These are phyloP conservation scores for Rhamphomyia laevipes DNA, from an alignment of 2,888 invertebrate species.

Conservation along the genomic window DNA sequence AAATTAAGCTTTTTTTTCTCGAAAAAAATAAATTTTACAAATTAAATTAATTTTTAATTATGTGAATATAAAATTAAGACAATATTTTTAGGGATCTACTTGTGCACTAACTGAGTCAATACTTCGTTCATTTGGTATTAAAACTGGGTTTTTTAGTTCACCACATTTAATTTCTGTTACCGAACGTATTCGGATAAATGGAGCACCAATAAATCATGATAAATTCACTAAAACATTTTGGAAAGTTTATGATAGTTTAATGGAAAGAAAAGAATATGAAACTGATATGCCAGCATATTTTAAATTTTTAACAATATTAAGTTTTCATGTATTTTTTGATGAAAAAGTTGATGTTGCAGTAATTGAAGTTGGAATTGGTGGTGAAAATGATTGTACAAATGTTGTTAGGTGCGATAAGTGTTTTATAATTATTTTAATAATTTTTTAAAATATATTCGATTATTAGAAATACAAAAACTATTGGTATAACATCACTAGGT, in stretches of 20 bases:
- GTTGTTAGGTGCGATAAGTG: constrained; percentile 52
- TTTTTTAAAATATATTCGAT: constrained; percentile 4
- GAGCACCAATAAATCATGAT: constrained; percentile 58
- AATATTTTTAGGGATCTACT: constrained; percentile 70
- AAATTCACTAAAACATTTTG: constrained; percentile 74
- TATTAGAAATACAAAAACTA: constrained; percentile 63
- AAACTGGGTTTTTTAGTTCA: constrained; percentile 91
- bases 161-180: constrained; percentile 88
- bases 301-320: constrained; percentile 84
- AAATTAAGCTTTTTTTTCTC: too few species aligned
- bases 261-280: constrained; percentile 41
- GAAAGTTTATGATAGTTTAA: constrained; percentile 56
- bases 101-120: constrained; percentile 89
- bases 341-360: constrained; percentile 86
- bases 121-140: constrained; percentile 67
- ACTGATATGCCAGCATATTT: constrained; percentile 87
- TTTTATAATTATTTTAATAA: too few species aligned
- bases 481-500: constrained; percentile 84
- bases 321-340: constrained; percentile 74
- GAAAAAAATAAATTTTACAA: too few species aligned
- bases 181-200: constrained; percentile 87
- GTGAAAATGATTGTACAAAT: constrained; percentile 89
- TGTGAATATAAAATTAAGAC: too few species aligned
- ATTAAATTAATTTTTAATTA: too few species aligned
- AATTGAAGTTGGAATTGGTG: constrained; percentile 96